Evolutionary conservation across 2,797 vertebrate species (phyloP), one percentile per base, ranked within the genome.

Genomic region (Lepus oiostolus): DNA sequence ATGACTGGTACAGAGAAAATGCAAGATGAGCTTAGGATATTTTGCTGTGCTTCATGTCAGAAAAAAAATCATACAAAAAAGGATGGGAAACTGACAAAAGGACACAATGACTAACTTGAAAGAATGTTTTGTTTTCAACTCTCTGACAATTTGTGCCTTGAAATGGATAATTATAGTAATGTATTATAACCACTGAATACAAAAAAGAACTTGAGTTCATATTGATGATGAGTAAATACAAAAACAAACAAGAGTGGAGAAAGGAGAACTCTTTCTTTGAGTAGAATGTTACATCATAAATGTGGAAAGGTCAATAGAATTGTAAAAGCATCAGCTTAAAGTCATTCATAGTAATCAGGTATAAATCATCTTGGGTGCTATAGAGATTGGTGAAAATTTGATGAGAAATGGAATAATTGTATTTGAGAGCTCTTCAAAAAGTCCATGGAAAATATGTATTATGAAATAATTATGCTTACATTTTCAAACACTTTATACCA

Each of bases 131-230:
- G 22, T 84, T 26, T 72, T 14, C 12, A 47, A 94, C n/a, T 62
- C n/a, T 71, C 9, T 84, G 75, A 81, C 24, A 82, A 85, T 88
- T 42, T 81, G 58, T 83, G 28, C 63, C 72, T 71, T 65, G 30
- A 91, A 96, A 67, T 91, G 24, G 42, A 62, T 83, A 79, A 81
- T 84, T 60, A 77, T 0, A n/a, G 5, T 82, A 81, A 79, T 87
- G 74, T 62, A 32, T 71, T 84, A 77, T 47, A 85, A n/a, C 1
- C 54, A 87, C 47, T 93, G 38, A 81, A 83, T 74, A 93, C 42
- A 82, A 94, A 82, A 83, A 62, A 67, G 38, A 95, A 74, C 22
- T 30, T 54, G 14, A 68, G 38, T 89, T 60, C 42, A 62, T 67
- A 65, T 75, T 90, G 30, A 76, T 60, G 76, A 94, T 72, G 86